phyloP scores from a whole-genome alignment of 2,113 vertebrate genomes.

The Ciconia boyciana region DNA sequence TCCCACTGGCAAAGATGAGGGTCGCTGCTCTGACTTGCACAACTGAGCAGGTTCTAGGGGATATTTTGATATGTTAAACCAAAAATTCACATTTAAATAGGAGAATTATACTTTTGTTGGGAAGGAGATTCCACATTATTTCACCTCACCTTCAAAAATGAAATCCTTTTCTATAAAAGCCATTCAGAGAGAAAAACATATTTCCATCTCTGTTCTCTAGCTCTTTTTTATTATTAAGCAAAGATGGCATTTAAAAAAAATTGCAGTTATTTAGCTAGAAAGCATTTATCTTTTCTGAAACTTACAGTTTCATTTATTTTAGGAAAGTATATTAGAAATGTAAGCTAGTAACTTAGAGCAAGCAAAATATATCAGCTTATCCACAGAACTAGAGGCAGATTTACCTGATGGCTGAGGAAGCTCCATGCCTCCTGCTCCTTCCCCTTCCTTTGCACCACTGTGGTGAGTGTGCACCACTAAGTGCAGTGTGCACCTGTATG shows the following conservation, averaged over 20 bases:
- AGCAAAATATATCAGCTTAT: background rate
- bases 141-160: background rate
- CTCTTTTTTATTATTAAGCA: background rate
- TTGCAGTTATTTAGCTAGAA: background rate
- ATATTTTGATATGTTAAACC: slow-evolving; percentile 33
- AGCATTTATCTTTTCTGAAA: background rate
- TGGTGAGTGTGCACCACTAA: background rate
- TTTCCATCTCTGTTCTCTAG: background rate
- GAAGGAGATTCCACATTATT: background rate
- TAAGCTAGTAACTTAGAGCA: background rate
- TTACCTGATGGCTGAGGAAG: background rate
- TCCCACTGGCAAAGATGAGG: slow-evolving; percentile 93
- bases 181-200: background rate
- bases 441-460: background rate
- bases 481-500: fast-evolving
- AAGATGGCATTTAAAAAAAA: background rate
- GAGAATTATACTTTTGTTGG: background rate
- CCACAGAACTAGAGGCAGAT: background rate
- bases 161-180: background rate
- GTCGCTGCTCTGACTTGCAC: slow-evolving; percentile 94
- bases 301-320: background rate
- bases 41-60: slow-evolving; percentile 87
- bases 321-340: background rate
- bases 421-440: fast-evolving
- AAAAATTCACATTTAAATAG: background rate